Evolutionary conservation across 2,113 vertebrate genomes (phyloP), one percentile per base, ranked within the genome.

Genomic region (Prochilodus magdalenae): DNA sequence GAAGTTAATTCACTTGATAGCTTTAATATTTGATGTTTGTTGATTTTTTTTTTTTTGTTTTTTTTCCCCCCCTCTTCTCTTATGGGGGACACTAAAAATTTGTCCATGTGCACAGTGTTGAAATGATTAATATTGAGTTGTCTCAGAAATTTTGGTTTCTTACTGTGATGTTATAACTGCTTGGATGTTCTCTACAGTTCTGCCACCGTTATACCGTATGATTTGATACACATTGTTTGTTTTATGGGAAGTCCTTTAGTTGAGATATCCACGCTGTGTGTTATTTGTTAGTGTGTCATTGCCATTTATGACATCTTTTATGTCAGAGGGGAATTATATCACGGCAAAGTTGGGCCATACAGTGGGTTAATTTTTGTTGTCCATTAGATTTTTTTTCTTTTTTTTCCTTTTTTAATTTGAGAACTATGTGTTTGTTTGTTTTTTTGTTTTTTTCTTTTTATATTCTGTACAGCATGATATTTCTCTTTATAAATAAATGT

Each of bases 401-500:
- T 47, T 57, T 86, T 84, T n/a, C 82, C 86, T 83, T 80, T 81
- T 81, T 51, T 57, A 82, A 85, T 74, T 62, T 65, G 75, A 66
- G 80, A 66, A 85, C 86, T 88, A 88, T 82, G 69, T 87, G 86
- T 24, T 27, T 81, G 84, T 88, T 83, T n/a, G n/a, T n/a, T n/a
- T n/a, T n/a, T n/a, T n/a, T n/a, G 14, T 3, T 49, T 75, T 80
- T 82, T 81, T 85, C 84, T 88, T 89, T 89, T 86, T 87, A 91
- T 88, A 83, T 81, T 84, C 85, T 89, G 91, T 94, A 90, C 89
- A 90, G 93, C 91, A 92, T 91, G 76, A 79, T 33, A 79, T 84
- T 87, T 92, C 83, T 89, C 88, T 90, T 90, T 89, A 83, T 93
- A 80, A 91, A 88, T 89, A 85, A 84, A 89, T 93, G 90, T 90